Base-by-base conservation (phyloP, 2,797 vertebrate genomes). In the Myripristis murdjan region DNA sequence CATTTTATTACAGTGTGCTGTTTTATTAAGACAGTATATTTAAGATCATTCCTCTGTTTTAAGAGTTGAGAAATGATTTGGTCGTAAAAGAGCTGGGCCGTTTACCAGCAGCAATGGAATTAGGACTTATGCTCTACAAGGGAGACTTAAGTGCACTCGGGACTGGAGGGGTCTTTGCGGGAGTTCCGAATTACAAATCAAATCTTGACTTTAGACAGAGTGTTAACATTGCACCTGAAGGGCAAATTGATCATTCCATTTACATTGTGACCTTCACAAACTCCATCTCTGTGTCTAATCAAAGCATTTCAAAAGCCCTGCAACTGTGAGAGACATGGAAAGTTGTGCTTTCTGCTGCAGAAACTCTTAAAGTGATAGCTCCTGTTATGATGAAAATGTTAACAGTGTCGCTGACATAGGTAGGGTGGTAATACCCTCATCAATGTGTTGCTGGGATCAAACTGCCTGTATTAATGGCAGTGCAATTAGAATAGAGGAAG, bases 61-160 rank as follows among this genome's bases (percentile, higher is more conserved):
- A 75, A 71, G 43, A 33, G 26, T 73, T 52, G 46, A 16, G 49
- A 71, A 41, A 75, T 79, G 57, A 61, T 64, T n/a, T 0, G 26
- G 60, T 67, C 73, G 52, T 81, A 70, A 85, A 84, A 71, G 58
- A 46, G 10, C 75, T 23, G 41, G 59, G 85, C 64, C 31, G 43
- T 20, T 44, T 0, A 71, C 79, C 85, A 87, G 24, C 44, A 1
- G 12, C 76, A 64, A 77, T 68, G 63, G 47, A 69, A 80, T 82
- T 66, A 74, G 35, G 60, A 75, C 60, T 59, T 44, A 41, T 39
- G 6, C 48, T 55, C 15, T 41, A 53, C 37, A 48, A 67, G n/a
- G 11, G 23, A 70, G 35, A 52, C 16, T 23, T 56, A 65, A 64
- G 61, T 20, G 61, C 61, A 52, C 49, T 65, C 35, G 15, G 12